phyloP scores from a whole-genome alignment of 1,140 invertebrate species.

The Trinorchestia longiramus region DNA sequence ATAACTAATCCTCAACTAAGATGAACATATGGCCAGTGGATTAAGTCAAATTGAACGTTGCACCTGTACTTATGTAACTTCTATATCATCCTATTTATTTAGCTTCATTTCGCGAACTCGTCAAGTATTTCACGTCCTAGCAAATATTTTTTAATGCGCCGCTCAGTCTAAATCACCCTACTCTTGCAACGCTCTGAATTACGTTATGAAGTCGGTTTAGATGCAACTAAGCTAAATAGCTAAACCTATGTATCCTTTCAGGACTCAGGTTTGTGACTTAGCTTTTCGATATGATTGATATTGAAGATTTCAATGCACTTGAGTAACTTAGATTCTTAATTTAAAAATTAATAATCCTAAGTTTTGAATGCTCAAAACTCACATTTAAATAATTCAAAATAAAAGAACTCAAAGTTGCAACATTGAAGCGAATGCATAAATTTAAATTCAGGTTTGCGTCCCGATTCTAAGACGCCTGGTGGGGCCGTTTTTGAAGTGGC shows the following conservation, averaged over 20 bases:
- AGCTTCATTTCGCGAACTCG: no score
- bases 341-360: background rate
- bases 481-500: conserved; percentile 29
- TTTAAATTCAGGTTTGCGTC: background rate
- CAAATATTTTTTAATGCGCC: no score
- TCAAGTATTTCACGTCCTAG: no score
- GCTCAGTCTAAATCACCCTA: no score
- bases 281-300: background rate
- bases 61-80: no score
- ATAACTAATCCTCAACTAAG: background rate
- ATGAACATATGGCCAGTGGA: background rate
- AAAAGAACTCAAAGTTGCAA: background rate
- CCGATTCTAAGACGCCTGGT: background rate
- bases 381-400: background rate
- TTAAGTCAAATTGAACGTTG: background rate
- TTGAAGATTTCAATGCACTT: background rate
- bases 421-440: background rate
- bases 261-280: background rate
- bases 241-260: background rate
- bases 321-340: background rate
- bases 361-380: background rate
- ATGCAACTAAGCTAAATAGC: no score
- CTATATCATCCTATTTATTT: no score
- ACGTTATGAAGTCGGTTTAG: no score
- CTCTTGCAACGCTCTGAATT: no score